Conservation (phyloP, 1,140 invertebrate genomes). For the Proctacanthus coquilletti region DNA sequence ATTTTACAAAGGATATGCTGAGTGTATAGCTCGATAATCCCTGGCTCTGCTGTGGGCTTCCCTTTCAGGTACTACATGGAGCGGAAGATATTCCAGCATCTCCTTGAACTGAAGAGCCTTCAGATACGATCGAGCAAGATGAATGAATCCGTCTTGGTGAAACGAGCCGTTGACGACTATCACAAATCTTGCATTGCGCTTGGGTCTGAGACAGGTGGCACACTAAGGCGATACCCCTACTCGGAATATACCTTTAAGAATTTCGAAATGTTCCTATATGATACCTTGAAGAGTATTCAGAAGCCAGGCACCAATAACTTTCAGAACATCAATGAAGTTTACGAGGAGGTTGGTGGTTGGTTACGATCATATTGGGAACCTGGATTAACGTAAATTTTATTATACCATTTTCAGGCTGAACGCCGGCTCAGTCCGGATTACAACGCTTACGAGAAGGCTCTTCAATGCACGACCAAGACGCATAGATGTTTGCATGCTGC, state of each 20-base stretch:
- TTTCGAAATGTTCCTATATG: constrained; percentile 86
- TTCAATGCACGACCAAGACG: constrained; percentile 63
- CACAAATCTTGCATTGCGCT: constrained; percentile 56
- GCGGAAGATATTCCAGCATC: constrained; percentile 83
- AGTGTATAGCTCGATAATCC: too few species aligned
- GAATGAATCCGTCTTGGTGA: constrained; percentile 80
- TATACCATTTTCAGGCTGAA: constrained; percentile 19
- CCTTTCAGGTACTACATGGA: constrained; percentile 69
- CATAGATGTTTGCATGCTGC: constrained; percentile 78
- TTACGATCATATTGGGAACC: neutral
- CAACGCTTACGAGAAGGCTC: constrained; percentile 34
- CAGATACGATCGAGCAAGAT: constrained; percentile 80
- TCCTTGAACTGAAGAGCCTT: constrained; percentile 80
- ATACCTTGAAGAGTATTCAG: constrained; percentile 64
- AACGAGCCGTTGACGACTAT: constrained; percentile 66
- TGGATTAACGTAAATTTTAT: constrained; percentile 5
- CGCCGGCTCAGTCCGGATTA: constrained; percentile 37
- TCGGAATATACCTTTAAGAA: constrained; percentile 62
- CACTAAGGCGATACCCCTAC: constrained; percentile 45
- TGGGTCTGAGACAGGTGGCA: constrained; percentile 37
- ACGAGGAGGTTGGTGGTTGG: constrained; percentile 27
- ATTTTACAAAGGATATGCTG: too few species aligned
- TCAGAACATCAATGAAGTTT: constrained; percentile 31
- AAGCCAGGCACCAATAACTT: constrained; percentile 39
- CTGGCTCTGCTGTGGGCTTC: too few species aligned